Evolutionary conservation across 2,113 vertebrate genomes (phyloP), one percentile per base, ranked within the genome.

Genomic region (Gavia stellata): DNA sequence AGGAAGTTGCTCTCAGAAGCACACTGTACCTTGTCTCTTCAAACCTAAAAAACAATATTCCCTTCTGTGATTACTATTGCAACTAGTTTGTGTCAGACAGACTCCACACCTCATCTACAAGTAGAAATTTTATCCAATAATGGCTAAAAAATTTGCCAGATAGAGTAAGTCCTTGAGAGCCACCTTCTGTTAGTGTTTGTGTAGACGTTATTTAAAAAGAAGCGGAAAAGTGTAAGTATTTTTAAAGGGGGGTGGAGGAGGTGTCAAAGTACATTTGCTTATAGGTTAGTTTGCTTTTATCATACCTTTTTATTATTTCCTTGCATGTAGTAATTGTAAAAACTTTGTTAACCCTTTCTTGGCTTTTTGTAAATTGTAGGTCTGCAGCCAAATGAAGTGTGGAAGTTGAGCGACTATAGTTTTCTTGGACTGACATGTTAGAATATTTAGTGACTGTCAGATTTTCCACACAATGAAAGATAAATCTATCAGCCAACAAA

Each of bases 401-500:
- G 36, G 7, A 42, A 71, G 44, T 14, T 40, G n/a, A 59, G 12
- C 11, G 19, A 31, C 45, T 71, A 20, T 4, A 59, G 18, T 53
- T 58, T 90, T 19, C 50, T 73, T 66, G 20, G 28, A 44, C 20
- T 71, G 28, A 5, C 26, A 67, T 16, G 47, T 94, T 93, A 93
- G 70, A 86, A 81, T 96, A 97, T 88, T 95, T 88, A 95, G 45
- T 53, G 83, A 92, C 66, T 95, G 50, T 88, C 94, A 96, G 86
- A 84, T 81, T 91, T 94, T 86, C 70, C 68, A 92, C 86, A 95
- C 40, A 91, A 95, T 88, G 88, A 58, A 86, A 65, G 67, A 79
- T 56, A 96, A 93, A 94, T 79, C 6, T 94, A 80, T 93, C 58
- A 92, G 86, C n/a, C 47, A 94, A 75, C 65, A 97, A 97, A 97